Evolutionary conservation across 37 sponge, comb jelly and placozoan genomes (phyloP), one percentile per base, ranked within the genome.

Genomic region (Diacarnus erythraeanus): DNA sequence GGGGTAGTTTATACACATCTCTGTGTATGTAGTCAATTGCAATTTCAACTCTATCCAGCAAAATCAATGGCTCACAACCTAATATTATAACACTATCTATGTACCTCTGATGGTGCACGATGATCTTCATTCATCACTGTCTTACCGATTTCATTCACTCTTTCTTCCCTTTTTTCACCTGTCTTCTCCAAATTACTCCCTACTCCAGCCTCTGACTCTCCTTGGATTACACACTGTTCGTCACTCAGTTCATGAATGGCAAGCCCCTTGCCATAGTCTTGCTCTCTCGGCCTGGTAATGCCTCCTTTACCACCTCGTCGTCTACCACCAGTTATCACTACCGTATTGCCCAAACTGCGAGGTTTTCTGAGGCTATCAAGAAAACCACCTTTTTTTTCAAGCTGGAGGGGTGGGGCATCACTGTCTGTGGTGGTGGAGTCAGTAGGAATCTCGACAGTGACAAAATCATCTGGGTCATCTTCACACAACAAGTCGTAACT

Each of bases 381-480:
- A 10, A 65, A 65, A 21, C 41, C 1, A 15, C 38, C 47, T 34
- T 33, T 3, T 57, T 57, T 72, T 31, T 71, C 29, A 1, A 29
- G 25, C 35, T 51, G 34, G 9, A 47, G 35, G 69, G 80, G 80
- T 70, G 59, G 35, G 20, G 71, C 66, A 51, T 25, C 59, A 64
- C 51, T 42, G 59, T 57, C 56, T 9, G 57, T 17, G 31, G 57
- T 74, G 1, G 56, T 31, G 1, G 42, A 38, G 63, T 80, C 80
- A 23, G 69, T 2, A 20, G 80, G 80, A 22, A 70, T 38, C 35
- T 84, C 85, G 15, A 84, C 51, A 35, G 5, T 70, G 26, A 68
- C 71, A 77, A 84, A 84, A 22, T 84, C 85, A 40, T 84, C 85
- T 3, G 68, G 54, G n/a, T 84, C 73, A 9, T 84, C 85, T 25